Conservation (phyloP, 2,113 vertebrate genomes). For the Atractosteus spatula region DNA sequence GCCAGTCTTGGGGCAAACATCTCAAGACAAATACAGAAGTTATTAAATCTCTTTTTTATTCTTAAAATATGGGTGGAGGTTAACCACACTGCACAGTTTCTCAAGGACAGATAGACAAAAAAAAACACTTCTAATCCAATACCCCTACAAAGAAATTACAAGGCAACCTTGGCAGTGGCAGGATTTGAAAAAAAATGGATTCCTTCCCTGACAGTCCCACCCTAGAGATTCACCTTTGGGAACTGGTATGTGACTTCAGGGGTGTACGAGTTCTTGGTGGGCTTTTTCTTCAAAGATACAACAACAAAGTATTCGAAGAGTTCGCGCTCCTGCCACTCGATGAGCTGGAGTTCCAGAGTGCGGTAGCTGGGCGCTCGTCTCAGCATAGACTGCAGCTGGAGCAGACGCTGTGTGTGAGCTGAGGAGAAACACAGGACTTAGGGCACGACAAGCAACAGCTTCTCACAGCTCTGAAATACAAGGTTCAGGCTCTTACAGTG, state of each 20-base stretch:
- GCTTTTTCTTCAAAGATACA: slow-evolving; percentile 94
- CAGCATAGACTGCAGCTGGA: slow-evolving; percentile 93
- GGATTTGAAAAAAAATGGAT: no score
- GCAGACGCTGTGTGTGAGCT: slow-evolving; percentile 93
- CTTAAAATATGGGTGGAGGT: no score
- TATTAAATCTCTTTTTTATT: no score
- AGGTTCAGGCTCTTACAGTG: no score
- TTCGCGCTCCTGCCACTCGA: slow-evolving; percentile 97
- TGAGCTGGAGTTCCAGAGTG: slow-evolving; percentile 92
- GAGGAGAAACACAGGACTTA: neutral
- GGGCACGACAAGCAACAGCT: neutral
- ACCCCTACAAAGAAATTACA: no score
- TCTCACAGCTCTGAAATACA: no score
- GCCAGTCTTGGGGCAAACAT: no score
- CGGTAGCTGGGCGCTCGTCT: slow-evolving; percentile 91
- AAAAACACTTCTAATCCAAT: no score
- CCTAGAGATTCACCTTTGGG: slow-evolving; percentile 80
- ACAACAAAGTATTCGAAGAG: slow-evolving; percentile 98
- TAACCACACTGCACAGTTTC: no score
- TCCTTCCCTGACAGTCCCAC: slow-evolving; percentile 2
- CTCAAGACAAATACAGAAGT: no score
- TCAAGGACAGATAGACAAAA: no score
- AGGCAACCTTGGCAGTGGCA: no score
- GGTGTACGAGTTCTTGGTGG: slow-evolving; percentile 86
- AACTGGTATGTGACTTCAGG: slow-evolving; percentile 97